These are phyloP conservation scores for Scolanthus callimorphus DNA, from an alignment of 92 coral and sea anemone species.

Conservation along the genomic window DNA sequence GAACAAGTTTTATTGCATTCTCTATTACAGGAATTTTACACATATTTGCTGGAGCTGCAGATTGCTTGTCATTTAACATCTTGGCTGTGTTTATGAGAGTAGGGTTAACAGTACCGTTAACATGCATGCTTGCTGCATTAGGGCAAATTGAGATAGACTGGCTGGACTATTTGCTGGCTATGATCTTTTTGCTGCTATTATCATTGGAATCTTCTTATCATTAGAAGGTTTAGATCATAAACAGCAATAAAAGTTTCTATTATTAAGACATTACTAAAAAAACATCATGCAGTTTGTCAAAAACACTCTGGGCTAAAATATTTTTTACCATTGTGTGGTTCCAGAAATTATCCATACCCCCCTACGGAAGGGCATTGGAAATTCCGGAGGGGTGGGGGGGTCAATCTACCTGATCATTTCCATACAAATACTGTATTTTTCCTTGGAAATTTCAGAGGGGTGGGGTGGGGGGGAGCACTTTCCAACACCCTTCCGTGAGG, in stretches of 20 bases:
- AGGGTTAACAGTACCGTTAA: not conserved
- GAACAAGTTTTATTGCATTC: not conserved
- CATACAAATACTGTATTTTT: no score
- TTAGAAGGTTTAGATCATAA: not conserved
- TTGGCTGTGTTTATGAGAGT: constrained; percentile 7
- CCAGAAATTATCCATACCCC: no score
- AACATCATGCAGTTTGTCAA: no score
- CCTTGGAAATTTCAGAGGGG: no score
- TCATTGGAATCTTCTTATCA: not conserved
- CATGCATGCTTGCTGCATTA: not conserved
- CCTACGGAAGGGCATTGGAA: no score
- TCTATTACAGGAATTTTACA: constrained; percentile 11
- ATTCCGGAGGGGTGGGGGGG: no score
- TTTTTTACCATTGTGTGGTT: no score
- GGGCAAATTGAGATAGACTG: not conserved
- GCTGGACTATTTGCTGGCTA: not conserved
- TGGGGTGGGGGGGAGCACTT: no score
- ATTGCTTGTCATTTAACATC: constrained; percentile 2
- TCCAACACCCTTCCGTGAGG: no score
- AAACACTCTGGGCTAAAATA: no score
- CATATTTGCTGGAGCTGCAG: constrained; percentile 6
- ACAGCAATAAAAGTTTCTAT: not conserved
- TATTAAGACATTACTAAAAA: no score
- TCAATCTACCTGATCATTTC: no score
- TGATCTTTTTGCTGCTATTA: constrained; percentile 1